Percentiles rank a stretch among this genome's conserved stretches.
Evolutionary conservation across 2,797 vertebrate species (phyloP).

Genomic region (Lacerta agilis): DNA sequence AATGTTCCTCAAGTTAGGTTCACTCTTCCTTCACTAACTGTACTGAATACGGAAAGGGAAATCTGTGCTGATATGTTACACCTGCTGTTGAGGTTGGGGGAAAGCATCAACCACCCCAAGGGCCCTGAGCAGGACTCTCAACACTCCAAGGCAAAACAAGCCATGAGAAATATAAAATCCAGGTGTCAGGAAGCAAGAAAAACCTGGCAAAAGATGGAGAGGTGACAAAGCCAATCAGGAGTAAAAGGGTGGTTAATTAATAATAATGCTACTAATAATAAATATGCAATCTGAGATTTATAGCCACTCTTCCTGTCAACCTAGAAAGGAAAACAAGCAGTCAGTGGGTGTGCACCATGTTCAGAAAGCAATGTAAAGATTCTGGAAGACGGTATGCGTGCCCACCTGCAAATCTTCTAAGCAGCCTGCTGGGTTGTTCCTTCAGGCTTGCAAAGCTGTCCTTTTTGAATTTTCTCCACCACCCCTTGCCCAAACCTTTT

Average conservation of each 20-base stretch:
- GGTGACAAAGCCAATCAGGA: not conserved
- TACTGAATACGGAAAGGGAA: accelerated
- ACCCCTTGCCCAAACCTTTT: conserved; percentile 41
- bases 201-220: conserved; percentile 32
- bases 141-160: conserved; percentile 39
- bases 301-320: not conserved
- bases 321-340: not conserved
- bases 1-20: not conserved
- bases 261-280: too few relatives aligned
- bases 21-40: not conserved
- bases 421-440: conserved; percentile 15
- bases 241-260: not conserved
- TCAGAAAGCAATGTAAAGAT: not conserved
- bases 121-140: conserved; percentile 21
- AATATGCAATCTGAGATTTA: too few relatives aligned
- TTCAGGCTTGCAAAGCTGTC: conserved; percentile 32
- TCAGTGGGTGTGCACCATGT: not conserved
- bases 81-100: not conserved
- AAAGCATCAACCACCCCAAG: not conserved
- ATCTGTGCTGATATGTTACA: not conserved
- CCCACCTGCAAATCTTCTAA: not conserved
- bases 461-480: conserved; percentile 12
- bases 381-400: not conserved
- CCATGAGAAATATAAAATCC: conserved; percentile 30
- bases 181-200: conserved; percentile 22